A percentile compares a stretch with the other conserved stretches of the same genome.
Conservation (phyloP, 2,113 vertebrate species). For the Cephalopholis sonnerati region DNA sequence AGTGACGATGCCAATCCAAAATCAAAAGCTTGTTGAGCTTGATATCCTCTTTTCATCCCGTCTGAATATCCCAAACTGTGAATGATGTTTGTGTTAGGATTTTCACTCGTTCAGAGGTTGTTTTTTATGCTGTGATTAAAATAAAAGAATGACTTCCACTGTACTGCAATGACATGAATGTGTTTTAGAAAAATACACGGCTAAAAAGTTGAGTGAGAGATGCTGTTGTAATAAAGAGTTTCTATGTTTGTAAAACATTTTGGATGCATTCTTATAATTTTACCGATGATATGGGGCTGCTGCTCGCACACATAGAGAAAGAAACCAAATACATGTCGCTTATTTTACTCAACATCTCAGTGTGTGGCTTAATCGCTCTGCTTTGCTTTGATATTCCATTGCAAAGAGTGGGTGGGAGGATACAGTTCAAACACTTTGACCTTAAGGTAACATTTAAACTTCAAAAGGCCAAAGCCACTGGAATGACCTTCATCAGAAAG, state of each 20-base stretch:
- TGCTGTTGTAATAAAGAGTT: constrained; percentile 80
- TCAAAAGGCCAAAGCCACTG: constrained; percentile 60
- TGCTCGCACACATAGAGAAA: background rate
- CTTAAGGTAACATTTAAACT: constrained; percentile 76
- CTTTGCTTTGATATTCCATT: constrained; percentile 63
- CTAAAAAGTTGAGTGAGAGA: constrained; percentile 48
- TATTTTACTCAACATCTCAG: background rate
- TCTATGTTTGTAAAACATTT: constrained; percentile 80
- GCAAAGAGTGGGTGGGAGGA: constrained; percentile 43
- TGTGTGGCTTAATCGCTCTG: constrained; percentile 2
- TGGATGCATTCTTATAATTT: constrained; percentile 47
- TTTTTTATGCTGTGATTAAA: constrained; percentile 67
- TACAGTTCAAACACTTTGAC: constrained; percentile 80
- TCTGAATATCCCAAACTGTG: constrained; percentile 73
- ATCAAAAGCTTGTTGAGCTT: constrained; percentile 55
- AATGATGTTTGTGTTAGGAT: constrained; percentile 65
- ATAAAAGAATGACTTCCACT: constrained; percentile 67
- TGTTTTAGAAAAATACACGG: constrained; percentile 47
- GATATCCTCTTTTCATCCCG: constrained; percentile 51
- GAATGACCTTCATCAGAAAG: constrained; percentile 33
- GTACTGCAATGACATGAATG: constrained; percentile 61
- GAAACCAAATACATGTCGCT: background rate
- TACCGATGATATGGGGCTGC: background rate
- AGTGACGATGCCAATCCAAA: constrained; percentile 54
- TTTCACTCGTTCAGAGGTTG: constrained; percentile 51